A percentile compares a stretch with the other conserved stretches of the same genome.
phyloP scores from a whole-genome alignment of 2,888 invertebrate species.

The Drosophila rubida region DNA sequence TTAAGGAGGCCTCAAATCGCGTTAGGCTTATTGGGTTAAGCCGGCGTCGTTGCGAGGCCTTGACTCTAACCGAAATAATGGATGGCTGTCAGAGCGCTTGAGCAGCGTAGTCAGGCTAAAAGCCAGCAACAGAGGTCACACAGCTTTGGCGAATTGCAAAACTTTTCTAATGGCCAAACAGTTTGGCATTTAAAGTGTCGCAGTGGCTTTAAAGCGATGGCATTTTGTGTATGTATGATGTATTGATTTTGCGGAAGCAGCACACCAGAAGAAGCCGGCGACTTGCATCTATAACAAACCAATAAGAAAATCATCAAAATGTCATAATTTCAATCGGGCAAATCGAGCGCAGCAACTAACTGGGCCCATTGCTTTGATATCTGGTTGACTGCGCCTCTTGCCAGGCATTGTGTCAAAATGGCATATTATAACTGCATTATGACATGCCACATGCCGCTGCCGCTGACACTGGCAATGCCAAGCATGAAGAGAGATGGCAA shows the following conservation, averaged over 20 bases:
- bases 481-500: not conserved
- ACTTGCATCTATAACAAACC: conserved; percentile 71
- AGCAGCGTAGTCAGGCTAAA: not conserved
- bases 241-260: conserved; percentile 57
- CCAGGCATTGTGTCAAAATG: conserved; percentile 57
- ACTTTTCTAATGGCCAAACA: conserved; percentile 26
- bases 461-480: conserved; percentile 40
- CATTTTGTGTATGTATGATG: not conserved
- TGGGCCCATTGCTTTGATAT: conserved; percentile 10
- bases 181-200: conserved; percentile 46
- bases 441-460: conserved; percentile 67
- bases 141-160: conserved; percentile 43
- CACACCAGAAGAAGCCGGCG: conserved; percentile 23
- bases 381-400: conserved; percentile 18
- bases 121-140: conserved; percentile 44
- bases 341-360: conserved; percentile 28
- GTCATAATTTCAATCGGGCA: conserved; percentile 80
- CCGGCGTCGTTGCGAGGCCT: conserved; percentile 31
- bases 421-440: conserved; percentile 80
- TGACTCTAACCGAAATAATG: conserved; percentile 25
- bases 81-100: conserved; percentile 24
- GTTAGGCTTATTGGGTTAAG: conserved; percentile 44
- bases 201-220: conserved; percentile 32
- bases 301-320: conserved; percentile 84
- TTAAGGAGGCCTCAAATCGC: conserved; percentile 39